Evolutionary conservation across 2,113 vertebrate species (phyloP).

Genomic region (Pseudorhombus dupliciocellatus): DNA sequence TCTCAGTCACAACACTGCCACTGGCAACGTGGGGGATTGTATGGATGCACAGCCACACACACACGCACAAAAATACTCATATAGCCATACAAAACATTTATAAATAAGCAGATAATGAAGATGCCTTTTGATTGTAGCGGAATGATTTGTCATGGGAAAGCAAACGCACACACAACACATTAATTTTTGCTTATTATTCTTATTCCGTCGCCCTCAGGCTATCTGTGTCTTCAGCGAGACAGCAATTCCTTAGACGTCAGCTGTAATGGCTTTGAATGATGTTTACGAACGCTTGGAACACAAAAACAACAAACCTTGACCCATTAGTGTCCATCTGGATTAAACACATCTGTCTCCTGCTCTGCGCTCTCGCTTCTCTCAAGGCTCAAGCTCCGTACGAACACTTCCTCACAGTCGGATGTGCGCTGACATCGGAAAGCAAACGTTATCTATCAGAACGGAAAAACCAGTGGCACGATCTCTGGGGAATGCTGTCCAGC

Average conservation of each 20-base stretch:
- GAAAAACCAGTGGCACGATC: background rate
- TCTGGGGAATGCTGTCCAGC: background rate
- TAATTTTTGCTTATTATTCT: constrained; percentile 54
- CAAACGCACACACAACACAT: constrained; percentile 28
- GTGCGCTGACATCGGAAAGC: background rate
- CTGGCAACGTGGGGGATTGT: constrained; percentile 25
- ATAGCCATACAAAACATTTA: constrained; percentile 36
- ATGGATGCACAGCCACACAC: constrained; percentile 10
- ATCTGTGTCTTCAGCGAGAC: constrained; percentile 54
- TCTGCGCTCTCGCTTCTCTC: constrained; percentile 7
- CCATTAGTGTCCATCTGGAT: constrained; percentile 62
- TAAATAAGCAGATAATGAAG: constrained; percentile 46
- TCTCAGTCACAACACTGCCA: constrained; percentile 61
- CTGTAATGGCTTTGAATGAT: constrained; percentile 58
- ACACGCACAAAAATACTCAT: background rate
- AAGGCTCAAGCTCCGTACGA: constrained; percentile 22
- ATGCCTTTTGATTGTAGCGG: constrained; percentile 22
- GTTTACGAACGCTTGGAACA: constrained; percentile 32
- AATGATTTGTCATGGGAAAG: constrained; percentile 14
- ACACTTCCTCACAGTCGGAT: background rate
- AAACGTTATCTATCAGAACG: background rate
- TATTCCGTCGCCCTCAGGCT: constrained; percentile 45
- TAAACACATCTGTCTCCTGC: constrained; percentile 26
- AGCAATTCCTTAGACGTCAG: constrained; percentile 58
- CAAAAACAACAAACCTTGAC: constrained; percentile 68